phyloP scores from a whole-genome alignment of 2,888 invertebrate species.

The Cetonia aurata region DNA sequence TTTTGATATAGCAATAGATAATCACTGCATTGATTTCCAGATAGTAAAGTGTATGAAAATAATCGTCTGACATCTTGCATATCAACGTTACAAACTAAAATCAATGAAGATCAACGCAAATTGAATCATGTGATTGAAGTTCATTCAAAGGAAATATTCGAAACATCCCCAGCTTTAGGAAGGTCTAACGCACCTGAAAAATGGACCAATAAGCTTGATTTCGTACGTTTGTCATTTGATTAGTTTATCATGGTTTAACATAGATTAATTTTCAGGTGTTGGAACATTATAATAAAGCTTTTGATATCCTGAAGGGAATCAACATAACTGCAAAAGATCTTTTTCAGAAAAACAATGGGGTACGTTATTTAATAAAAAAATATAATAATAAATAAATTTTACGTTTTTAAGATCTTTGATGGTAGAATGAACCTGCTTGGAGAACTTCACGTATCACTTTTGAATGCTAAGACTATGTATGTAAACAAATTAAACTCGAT shows the following conservation, averaged over 20 bases:
- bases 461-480: slow-evolving; percentile 52
- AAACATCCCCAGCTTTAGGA: not conserved
- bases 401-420: slow-evolving; percentile 51
- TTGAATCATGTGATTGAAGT: not conserved
- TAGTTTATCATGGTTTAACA: not conserved
- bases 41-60: slow-evolving; percentile 1
- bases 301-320: slow-evolving; percentile 10
- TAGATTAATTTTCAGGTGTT: not conserved
- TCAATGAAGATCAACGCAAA: not conserved
- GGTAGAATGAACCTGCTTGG: slow-evolving; percentile 53
- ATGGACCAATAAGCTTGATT: not conserved
- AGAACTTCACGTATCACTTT: slow-evolving; percentile 47
- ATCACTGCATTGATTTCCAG: slow-evolving; percentile 6
- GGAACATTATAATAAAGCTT: not conserved
- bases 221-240: not conserved
- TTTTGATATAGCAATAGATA: too few relatives aligned
- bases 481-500: slow-evolving; percentile 54
- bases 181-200: not conserved
- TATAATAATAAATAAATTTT: slow-evolving; percentile 7
- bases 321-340: not conserved
- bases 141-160: not conserved
- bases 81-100: not conserved
- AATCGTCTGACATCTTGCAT: slow-evolving; percentile 8
- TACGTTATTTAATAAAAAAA: slow-evolving; percentile 5
- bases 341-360: slow-evolving; percentile 6